These are phyloP conservation scores for Squalus acanthias DNA, from an alignment of 2,797 vertebrate genomes.

Conservation along the genomic window DNA sequence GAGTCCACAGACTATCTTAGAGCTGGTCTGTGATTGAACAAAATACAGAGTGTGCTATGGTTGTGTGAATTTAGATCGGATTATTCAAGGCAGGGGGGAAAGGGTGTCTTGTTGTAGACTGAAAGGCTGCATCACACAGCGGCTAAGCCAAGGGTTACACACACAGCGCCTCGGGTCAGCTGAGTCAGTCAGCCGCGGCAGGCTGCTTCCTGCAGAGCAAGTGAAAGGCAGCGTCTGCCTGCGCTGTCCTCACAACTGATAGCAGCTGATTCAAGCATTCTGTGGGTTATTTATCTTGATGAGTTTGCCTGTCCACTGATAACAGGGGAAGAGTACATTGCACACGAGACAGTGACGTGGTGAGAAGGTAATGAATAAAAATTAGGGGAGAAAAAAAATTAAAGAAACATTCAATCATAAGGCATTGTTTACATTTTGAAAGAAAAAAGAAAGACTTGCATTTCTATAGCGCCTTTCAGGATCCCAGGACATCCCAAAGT, in stretches of 20 bases:
- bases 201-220: neutral
- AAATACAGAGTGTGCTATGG: neutral
- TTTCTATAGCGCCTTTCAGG: neutral
- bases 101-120: too few species aligned
- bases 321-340: neutral
- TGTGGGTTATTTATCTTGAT: neutral
- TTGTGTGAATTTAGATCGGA: neutral
- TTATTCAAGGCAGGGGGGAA: neutral
- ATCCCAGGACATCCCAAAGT: neutral
- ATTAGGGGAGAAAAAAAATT: neutral
- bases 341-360: neutral
- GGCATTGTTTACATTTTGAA: neutral
- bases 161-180: neutral
- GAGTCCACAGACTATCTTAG: neutral
- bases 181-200: neutral
- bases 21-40: neutral
- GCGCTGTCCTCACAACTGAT: neutral
- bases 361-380: neutral
- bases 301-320: neutral
- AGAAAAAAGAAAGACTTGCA: neutral
- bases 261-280: neutral
- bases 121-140: neutral
- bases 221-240: neutral
- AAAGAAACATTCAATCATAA: neutral
- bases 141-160: too few species aligned